phyloP scores from a whole-genome alignment of 1,140 invertebrate genomes.

The Oryctes rhinoceros region DNA sequence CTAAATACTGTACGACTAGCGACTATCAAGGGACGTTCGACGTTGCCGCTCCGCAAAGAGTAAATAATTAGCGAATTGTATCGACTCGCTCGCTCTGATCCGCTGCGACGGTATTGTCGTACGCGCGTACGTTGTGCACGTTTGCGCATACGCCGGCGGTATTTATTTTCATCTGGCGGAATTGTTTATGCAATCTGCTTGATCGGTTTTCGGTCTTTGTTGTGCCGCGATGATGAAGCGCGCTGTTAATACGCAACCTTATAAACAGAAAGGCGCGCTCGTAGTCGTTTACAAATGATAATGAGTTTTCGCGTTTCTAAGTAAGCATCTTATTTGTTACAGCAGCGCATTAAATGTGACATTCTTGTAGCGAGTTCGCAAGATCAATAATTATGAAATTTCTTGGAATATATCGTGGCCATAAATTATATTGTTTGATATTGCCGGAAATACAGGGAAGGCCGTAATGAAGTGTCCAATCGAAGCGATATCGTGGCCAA shows the following conservation, averaged over 20 bases:
- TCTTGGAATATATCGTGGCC: too few species aligned
- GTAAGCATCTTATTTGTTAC: too few species aligned
- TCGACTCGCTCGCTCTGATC: neutral
- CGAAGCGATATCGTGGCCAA: too few species aligned
- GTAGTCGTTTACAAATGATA: neutral
- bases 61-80: neutral
- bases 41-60: neutral
- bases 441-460: too few species aligned
- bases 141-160: neutral
- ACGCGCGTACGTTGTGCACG: neutral
- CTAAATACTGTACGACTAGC: neutral
- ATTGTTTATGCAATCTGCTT: slow-evolving; percentile 4
- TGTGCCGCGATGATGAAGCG: neutral
- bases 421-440: too few species aligned
- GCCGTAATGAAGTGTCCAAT: too few species aligned
- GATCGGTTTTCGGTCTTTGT: slow-evolving; percentile 1
- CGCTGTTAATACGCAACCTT: neutral
- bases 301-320: too few species aligned
- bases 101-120: neutral
- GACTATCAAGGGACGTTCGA: neutral
- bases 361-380: too few species aligned
- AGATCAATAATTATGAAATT: too few species aligned
- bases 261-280: neutral
- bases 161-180: neutral
- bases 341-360: too few species aligned